Base-by-base conservation (phyloP, 2,888 invertebrate species). In the Lithophane leautieri region DNA sequence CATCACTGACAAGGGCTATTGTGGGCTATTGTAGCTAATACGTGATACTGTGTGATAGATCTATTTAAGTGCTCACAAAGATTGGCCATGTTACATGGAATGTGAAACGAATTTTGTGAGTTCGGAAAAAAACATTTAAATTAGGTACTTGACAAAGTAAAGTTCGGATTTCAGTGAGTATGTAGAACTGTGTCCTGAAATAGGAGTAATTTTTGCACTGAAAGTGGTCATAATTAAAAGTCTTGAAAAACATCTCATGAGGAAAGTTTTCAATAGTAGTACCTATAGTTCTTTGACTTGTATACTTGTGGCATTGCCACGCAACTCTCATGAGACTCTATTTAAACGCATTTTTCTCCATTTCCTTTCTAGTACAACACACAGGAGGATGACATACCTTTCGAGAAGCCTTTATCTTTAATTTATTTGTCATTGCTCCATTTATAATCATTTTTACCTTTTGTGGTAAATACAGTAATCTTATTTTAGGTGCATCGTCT, bases 1-100 rank as follows among this genome's bases (percentile, higher is more conserved):
- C 82, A 85, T 85, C 44, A 52, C 47, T 73, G 73, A 63, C 78
- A 70, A 25, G 40, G 40, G 83, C 82, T 61, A 83, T 85, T 83
- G 82, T 83, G 40, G 40, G 83, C 82, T 61, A 83, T 85, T 83
- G 82, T 83, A 82, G 73, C 82, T 61, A 85, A 82, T 73, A 62
- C 85, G 70, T n/a, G 71, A 61, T 28, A 54, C 25, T 22, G 56
- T 50, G 66, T 77, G 86, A 82, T 82, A 73, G 70, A 82, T 82
- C 86, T 73, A 44, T 82, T 47, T 68, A 73, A 85, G 69, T 62
- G 62, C 44, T 69, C 44, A 85, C 70, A 82, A 70, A 60, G 71
- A 82, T 85, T 50, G 71, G 40, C 28, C 7, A 4, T 70, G 66
- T 76, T 56, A 80, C 44, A 73, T 40, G 34, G 16, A 12, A 58